A percentile compares a stretch with the other conserved stretches of the same genome.
These are phyloP conservation scores for Cricetomys ansorgei DNA, from an alignment of 2,113 vertebrate species.

Conservation along the genomic window DNA sequence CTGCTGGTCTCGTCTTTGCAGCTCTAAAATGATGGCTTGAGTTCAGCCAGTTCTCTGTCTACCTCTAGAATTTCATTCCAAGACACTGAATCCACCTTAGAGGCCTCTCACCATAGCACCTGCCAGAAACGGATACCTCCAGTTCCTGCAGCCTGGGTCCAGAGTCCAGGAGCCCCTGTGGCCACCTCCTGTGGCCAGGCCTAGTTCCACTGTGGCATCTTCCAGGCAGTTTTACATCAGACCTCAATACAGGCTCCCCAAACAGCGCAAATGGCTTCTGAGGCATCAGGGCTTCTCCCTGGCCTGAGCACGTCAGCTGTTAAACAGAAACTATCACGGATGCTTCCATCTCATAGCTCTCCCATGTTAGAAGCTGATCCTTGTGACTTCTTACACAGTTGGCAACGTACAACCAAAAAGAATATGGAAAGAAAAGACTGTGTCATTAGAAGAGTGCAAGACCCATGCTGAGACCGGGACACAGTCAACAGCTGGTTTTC, in stretches of 20 bases:
- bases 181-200: not conserved
- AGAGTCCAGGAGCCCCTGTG: not conserved
- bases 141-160: not conserved
- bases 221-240: not conserved
- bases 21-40: not conserved
- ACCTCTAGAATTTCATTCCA: not conserved
- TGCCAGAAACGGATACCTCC: not conserved
- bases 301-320: not conserved
- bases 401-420: not conserved
- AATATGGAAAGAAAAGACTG: not conserved
- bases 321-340: not conserved
- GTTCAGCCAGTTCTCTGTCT: not conserved
- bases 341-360: not conserved
- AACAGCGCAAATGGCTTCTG: not conserved
- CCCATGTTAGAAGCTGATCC: not conserved
- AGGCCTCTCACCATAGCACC: not conserved
- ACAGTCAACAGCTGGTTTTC: not conserved
- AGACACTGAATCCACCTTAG: not conserved
- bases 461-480: not conserved
- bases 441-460: not conserved
- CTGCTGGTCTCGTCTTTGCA: not conserved
- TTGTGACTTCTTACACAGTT: not conserved
- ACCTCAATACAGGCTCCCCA: not conserved
- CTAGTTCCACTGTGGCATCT: not conserved
- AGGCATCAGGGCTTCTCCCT: too few relatives aligned